Evolutionary conservation across 1,140 invertebrate genomes (phyloP), one percentile per base, ranked within the genome.

Genomic region (Heliconius hermathena): DNA sequence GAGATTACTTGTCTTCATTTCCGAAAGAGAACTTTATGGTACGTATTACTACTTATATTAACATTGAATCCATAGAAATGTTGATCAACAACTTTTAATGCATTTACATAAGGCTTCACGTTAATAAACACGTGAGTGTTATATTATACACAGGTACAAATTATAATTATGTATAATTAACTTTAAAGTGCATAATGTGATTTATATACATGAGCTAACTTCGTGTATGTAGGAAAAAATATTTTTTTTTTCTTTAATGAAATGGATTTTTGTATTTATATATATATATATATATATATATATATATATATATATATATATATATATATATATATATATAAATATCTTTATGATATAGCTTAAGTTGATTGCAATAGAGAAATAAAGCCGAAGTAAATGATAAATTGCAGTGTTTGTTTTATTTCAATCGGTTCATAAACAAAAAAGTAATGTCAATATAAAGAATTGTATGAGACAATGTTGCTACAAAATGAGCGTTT

Each of bases 41-140:
- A 29, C 60, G 60, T 29, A 26, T 11, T 8, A 36, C 60, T 66
- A 18, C 6, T 18, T 52, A 46, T 60, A 11, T 75, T 75, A 60
- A 76, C 74, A 76, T 76, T 66, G 74, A 66, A 76, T 66, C 74
- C 74, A 41, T 41, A 66, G 54, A 76, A 66, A 22, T 76, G 74
- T 76, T 66, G 74, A 66, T 76, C 9, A 57, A 26, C 73, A 74
- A 36, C 73, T 74, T 76, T 66, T 60, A 76, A 66, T 26, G 60
- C 36, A 38, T 66, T 76, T 60, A 26, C 26, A 26, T 38, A 26
- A 41, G 57, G 49, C 36, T 60, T 76, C 26, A 76, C 57, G 9
- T 22, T 66, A 54, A 36, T 66, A 66, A 66, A 29, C 60, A 66
- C 60, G 60, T 66, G 60, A 66, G 60, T 29, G 26, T 66, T 66